Conservation (phyloP, 1,140 invertebrate genomes). For the Scaptomyza pallida region DNA sequence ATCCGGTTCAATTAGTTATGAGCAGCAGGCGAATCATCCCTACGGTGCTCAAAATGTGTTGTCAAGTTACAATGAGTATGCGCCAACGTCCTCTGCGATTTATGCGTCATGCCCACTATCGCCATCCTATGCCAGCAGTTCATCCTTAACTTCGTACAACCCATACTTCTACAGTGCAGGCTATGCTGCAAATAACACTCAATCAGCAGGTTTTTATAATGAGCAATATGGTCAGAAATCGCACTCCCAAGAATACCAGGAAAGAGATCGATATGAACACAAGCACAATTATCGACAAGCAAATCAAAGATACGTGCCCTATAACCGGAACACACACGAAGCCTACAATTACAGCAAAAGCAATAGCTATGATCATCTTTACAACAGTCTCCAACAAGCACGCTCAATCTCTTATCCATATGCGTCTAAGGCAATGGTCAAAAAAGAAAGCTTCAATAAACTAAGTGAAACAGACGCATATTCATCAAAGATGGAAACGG, state of each 20-base stretch:
- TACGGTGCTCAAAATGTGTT: background rate
- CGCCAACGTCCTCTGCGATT: conserved; percentile 1
- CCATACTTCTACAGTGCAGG: conserved; percentile 37
- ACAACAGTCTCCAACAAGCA: conserved; percentile 21
- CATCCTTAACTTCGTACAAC: conserved; percentile 41
- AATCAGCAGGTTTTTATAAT: conserved; percentile 12
- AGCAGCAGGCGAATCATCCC: background rate
- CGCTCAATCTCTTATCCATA: conserved; percentile 18
- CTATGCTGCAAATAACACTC: conserved; percentile 15
- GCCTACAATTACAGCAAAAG: conserved; percentile 28
- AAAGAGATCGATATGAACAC: conserved; percentile 28
- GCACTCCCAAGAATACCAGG: conserved; percentile 19
- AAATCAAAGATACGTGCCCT: conserved; percentile 22
- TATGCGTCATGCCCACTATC: background rate
- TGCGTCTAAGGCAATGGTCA: conserved; percentile 6
- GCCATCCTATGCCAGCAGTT: conserved; percentile 16
- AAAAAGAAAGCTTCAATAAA: conserved; percentile 41
- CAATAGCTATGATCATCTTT: conserved; percentile 47
- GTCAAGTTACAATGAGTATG: conserved; percentile 26
- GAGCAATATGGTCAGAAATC: background rate
- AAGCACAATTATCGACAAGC: conserved; percentile 32
- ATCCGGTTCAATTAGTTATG: conserved; percentile 7
- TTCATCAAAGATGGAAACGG: conserved; percentile 53
- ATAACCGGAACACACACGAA: conserved; percentile 19
- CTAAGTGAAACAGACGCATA: conserved; percentile 30